A percentile compares a stretch with the other conserved stretches of the same genome.
Conservation (phyloP, 2,797 vertebrate species). For the Eospalax fontanierii region DNA sequence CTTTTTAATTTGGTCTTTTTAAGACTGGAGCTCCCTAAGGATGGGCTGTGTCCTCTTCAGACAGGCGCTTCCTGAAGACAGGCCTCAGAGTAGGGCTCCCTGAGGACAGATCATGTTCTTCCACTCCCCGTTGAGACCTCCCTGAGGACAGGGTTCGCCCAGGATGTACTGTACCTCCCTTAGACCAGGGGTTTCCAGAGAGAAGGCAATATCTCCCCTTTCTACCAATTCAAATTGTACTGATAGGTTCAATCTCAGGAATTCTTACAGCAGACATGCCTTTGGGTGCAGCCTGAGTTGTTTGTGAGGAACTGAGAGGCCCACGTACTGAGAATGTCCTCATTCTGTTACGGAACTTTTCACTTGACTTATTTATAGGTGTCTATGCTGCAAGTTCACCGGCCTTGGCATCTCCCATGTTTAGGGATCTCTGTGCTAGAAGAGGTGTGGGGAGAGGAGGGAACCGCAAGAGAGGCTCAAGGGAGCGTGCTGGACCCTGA, state of each 20-base stretch:
- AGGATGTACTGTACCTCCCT: neutral
- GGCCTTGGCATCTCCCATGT: neutral
- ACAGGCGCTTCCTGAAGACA: too few species aligned
- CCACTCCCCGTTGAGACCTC: neutral
- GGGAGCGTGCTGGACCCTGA: rapidly evolving
- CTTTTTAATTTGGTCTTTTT: neutral
- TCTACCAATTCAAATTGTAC: neutral
- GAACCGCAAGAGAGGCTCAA: neutral
- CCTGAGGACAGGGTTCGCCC: too few species aligned
- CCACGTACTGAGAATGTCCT: constrained; percentile 10
- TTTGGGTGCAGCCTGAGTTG: neutral
- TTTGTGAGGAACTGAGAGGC: neutral
- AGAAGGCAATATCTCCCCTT: neutral
- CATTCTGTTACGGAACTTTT: constrained; percentile 18
- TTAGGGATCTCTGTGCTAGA: neutral
- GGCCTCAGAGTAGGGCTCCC: neutral
- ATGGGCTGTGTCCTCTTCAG: neutral
- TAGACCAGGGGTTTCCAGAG: neutral
- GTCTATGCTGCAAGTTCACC: neutral
- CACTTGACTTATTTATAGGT: constrained; percentile 61
- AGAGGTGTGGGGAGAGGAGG: too few species aligned
- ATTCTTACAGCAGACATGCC: neutral
- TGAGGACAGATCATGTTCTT: rapidly evolving
- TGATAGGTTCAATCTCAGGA: neutral
- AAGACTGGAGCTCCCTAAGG: neutral